Base-by-base conservation (phyloP, 2,113 vertebrate genomes). In the Acanthochromis polyacanthus region DNA sequence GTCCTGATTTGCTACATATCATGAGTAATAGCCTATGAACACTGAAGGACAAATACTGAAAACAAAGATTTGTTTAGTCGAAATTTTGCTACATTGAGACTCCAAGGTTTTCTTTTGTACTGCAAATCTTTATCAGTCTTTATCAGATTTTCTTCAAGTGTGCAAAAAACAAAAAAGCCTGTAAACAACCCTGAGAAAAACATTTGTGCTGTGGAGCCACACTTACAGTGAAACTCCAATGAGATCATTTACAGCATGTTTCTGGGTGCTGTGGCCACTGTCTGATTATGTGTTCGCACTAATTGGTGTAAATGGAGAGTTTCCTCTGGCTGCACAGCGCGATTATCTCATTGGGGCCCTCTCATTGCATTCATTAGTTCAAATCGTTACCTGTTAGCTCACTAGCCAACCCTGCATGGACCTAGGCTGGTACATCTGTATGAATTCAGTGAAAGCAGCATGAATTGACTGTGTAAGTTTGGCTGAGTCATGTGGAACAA, bases 311-410 rank as follows among this genome's bases (percentile, higher is more conserved):
- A 91, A 89, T 89, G 71, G 85, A 87, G 72, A 83, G 81, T 74
- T 88, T 90, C 85, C 86, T 88, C 68, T 84, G 62, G 56, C 81
- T 67, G 63, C 75, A 81, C 71, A 53, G 70, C 28, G 45, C 84
- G 82, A 89, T 88, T 82, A 86, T 68, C 87, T 80, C 81, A 81
- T 38, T 62, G 80, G 62, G 60, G 65, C 74, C 58, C 68, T 89
- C 70, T 89, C 75, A 86, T 86, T 85, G 85, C 45, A 77, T 88
- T 88, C 83, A 92, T 92, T 87, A 91, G 79, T 25, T 77, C 67
- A 86, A 89, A 92, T 93, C 89, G 43, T 92, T 92, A 89, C 82
- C 85, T 79, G 78, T 86, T 91, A 83, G 81, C 82, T 84, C 71
- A 45, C 70, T 71, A 85, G 82, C 82, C 65, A 84, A 78, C 72